Evolutionary conservation across 2,797 vertebrate genomes (phyloP).

Genomic region (Tauraco hartlaubi): DNA sequence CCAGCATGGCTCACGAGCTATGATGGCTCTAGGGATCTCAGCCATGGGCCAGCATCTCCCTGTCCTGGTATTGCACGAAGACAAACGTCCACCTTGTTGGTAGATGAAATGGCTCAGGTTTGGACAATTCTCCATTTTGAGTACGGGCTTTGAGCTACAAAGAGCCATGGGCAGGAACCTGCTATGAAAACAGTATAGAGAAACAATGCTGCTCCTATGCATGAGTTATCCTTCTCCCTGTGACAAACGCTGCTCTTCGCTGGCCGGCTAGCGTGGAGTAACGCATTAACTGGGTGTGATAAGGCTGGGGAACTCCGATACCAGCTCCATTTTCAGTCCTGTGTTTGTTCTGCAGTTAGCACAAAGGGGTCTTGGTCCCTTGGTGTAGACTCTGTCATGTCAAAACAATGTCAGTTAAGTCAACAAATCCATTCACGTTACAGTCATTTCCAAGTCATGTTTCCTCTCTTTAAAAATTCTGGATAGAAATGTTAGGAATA

Average conservation of each 20-base stretch:
- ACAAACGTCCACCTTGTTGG: not conserved
- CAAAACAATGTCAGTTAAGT: conserved; percentile 43
- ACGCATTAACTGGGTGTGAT: conserved; percentile 36
- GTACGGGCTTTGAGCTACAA: not conserved
- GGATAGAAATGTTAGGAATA: not conserved
- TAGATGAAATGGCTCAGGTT: not conserved
- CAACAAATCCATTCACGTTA: conserved; percentile 8
- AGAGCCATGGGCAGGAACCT: not conserved
- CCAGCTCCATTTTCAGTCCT: conserved; percentile 13
- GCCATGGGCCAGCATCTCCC: not conserved
- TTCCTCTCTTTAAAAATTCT: conserved; percentile 16
- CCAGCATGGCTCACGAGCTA: not conserved
- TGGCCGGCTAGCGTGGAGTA: not conserved
- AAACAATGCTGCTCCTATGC: not conserved
- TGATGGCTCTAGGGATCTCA: not conserved
- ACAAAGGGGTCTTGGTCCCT: conserved; percentile 48
- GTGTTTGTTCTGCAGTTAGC: conserved; percentile 43
- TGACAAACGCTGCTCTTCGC: not conserved
- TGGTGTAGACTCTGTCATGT: not conserved
- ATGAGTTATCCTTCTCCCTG: not conserved
- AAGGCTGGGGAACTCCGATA: conserved; percentile 6
- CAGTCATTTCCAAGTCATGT: not conserved
- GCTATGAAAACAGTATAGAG: not conserved
- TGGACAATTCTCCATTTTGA: not conserved
- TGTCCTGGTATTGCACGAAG: not conserved